These are phyloP conservation scores for Phyllotis vaccarum DNA, from an alignment of 2,797 vertebrate genomes.

Conservation along the genomic window DNA sequence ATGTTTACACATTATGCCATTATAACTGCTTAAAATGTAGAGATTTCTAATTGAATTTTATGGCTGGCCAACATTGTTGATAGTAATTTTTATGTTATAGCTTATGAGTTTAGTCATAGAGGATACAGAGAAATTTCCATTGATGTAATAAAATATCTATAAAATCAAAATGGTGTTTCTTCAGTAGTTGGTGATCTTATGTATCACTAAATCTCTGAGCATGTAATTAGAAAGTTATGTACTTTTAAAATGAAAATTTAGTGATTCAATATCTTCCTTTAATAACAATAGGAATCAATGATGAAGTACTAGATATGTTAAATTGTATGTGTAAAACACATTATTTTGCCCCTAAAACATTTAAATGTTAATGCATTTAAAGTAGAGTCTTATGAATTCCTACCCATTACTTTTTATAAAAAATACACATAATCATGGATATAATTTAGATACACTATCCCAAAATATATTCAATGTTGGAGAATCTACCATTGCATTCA, in stretches of 20 bases:
- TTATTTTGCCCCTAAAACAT: constrained; percentile 5
- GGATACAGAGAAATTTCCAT: constrained; percentile 82
- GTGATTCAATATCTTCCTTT: constrained; percentile 36
- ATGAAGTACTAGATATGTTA: not conserved
- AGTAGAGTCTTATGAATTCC: not conserved
- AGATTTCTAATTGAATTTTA: constrained; percentile 84
- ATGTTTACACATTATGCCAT: constrained; percentile 76
- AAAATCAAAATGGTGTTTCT: constrained; percentile 79
- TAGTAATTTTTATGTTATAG: constrained; percentile 81
- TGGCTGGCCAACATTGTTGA: constrained; percentile 79
- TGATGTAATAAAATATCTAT: constrained; percentile 83
- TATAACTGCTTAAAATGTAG: constrained; percentile 79
- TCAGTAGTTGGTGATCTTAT: constrained; percentile 75
- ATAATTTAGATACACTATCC: constrained; percentile 1
- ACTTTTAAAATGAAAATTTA: constrained; percentile 65
- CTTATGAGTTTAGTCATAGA: constrained; percentile 81
- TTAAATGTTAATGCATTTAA: not conserved
- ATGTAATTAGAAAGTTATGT: constrained; percentile 70
- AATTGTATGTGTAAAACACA: constrained; percentile 15
- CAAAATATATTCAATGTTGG: constrained; percentile 1
- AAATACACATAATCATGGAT: not conserved
- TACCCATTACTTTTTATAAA: not conserved
- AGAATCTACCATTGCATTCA: not conserved
- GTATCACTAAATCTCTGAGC: constrained; percentile 67
- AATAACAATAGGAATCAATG: constrained; percentile 4